phyloP scores from a whole-genome alignment of 2,888 invertebrate species.

The Nemapogon koenigi region DNA sequence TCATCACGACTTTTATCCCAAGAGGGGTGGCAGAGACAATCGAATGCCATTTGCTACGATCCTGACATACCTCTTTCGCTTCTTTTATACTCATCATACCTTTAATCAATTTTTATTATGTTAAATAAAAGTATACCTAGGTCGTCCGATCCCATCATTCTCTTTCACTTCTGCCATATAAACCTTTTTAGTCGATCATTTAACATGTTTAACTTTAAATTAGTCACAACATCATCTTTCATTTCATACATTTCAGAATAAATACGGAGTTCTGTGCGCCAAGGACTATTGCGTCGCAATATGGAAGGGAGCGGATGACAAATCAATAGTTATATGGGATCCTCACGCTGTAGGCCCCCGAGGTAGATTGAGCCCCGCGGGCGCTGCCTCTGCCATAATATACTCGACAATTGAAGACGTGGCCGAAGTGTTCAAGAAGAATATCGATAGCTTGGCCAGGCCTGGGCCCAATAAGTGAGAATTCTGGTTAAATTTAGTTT shows the following conservation, averaged over 20 bases:
- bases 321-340: conserved; percentile 34
- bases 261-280: conserved; percentile 40
- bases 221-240: not conserved
- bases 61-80: no score
- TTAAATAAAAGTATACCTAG: no score
- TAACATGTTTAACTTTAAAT: not conserved
- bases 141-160: no score
- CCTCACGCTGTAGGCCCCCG: conserved; percentile 42
- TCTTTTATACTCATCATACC: no score
- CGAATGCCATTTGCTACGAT: no score
- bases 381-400: conserved; percentile 32
- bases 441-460: conserved; percentile 28
- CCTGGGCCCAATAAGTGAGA: conserved; percentile 38
- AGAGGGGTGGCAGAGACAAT: no score
- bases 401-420: conserved; percentile 31
- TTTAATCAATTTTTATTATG: no score
- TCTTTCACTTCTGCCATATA: no score
- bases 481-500: not conserved
- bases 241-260: conserved; percentile 24
- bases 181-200: not conserved
- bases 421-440: conserved; percentile 29
- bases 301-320: conserved; percentile 33
- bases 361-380: conserved; percentile 31
- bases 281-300: conserved; percentile 46
- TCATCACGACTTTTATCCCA: no score